Evolutionary conservation across 2,888 invertebrate genomes (phyloP).

Genomic region (Polymixis flavicincta): DNA sequence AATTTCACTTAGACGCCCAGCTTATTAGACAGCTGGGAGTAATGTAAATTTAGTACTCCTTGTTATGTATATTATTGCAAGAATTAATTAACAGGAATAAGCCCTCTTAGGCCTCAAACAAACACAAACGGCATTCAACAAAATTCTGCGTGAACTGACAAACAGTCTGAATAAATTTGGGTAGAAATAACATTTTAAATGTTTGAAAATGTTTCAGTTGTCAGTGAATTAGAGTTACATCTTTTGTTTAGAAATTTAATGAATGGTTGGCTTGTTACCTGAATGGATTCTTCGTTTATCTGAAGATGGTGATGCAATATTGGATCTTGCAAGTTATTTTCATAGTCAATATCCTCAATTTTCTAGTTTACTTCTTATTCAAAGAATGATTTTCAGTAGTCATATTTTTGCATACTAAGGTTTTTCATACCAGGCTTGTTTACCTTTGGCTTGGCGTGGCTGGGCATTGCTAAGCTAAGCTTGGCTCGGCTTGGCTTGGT

Average conservation of each 20-base stretch:
- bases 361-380: too few species aligned
- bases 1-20: constrained; percentile 81
- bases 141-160: constrained; percentile 50
- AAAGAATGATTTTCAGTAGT: background rate
- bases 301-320: background rate
- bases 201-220: constrained; percentile 19
- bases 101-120: constrained; percentile 54
- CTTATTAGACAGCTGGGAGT: constrained; percentile 82
- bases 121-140: constrained; percentile 51
- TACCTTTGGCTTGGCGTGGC: too few species aligned
- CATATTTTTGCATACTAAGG: background rate
- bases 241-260: constrained; percentile 23
- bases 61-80: constrained; percentile 62
- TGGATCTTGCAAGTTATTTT: background rate
- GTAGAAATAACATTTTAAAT: constrained; percentile 36
- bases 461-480: too few species aligned
- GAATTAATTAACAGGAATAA: constrained; percentile 66
- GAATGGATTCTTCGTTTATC: constrained; percentile 1
- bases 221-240: constrained; percentile 18
- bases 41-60: constrained; percentile 77
- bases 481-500: too few species aligned
- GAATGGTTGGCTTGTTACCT: background rate
- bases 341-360: too few species aligned
- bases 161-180: constrained; percentile 48
- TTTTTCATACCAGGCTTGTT: too few species aligned